phyloP scores from a whole-genome alignment of 2,888 invertebrate species.

The Sussaba pulchella region DNA sequence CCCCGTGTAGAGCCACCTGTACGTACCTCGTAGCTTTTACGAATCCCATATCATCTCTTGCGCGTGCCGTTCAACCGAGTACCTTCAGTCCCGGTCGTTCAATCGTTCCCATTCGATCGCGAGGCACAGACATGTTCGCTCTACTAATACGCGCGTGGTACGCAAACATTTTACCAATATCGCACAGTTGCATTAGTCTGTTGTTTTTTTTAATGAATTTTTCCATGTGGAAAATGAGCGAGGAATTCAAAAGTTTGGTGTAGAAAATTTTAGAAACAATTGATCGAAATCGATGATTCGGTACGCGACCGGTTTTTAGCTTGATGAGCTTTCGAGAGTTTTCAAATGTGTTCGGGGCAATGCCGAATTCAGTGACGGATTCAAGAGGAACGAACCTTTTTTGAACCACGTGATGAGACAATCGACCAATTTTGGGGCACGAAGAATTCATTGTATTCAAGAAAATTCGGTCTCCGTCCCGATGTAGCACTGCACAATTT shows the following conservation, averaged over 20 bases:
- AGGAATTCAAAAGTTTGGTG: background rate
- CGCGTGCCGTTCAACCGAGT: constrained; percentile 17
- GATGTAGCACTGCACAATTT: too few relatives aligned
- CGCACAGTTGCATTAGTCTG: too few relatives aligned
- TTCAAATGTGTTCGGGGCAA: background rate
- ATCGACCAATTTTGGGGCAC: too few relatives aligned
- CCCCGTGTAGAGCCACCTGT: constrained; percentile 26
- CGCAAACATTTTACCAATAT: constrained; percentile 57
- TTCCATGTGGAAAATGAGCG: background rate
- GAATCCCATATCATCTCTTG: constrained; percentile 77
- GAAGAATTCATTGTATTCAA: too few relatives aligned
- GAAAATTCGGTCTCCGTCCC: too few relatives aligned
- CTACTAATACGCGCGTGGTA: constrained; percentile 79
- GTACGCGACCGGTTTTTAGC: background rate
- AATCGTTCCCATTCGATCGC: constrained; percentile 75
- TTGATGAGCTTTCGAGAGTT: background rate
- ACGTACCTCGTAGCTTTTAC: constrained; percentile 69
- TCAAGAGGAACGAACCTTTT: background rate
- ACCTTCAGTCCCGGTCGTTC: constrained; percentile 66
- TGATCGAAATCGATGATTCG: background rate
- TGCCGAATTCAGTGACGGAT: background rate
- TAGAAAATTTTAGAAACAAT: background rate
- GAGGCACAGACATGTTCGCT: constrained; percentile 77
- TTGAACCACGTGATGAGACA: background rate
- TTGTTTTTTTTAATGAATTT: background rate